These are phyloP conservation scores for Scrobipalpa costella DNA, from an alignment of 2,888 invertebrate species.

Conservation along the genomic window DNA sequence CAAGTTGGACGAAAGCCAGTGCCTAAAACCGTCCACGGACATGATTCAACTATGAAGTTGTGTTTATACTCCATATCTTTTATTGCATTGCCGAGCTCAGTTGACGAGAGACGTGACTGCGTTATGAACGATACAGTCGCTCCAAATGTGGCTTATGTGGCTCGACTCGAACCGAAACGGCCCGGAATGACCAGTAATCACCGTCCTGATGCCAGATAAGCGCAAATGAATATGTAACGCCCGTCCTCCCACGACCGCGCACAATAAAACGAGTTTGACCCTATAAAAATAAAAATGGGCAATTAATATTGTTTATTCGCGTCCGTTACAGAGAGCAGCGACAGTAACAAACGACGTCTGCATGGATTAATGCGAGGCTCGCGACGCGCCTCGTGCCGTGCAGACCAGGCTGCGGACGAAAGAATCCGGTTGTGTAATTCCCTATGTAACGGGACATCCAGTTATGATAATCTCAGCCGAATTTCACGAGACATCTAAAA, in stretches of 20 bases:
- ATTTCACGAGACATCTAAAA: conserved; percentile 66
- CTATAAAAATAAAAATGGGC: conserved; percentile 72
- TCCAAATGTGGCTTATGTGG: conserved; percentile 63
- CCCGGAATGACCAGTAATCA: conserved; percentile 68
- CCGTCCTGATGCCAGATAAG: conserved; percentile 72
- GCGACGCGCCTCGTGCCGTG: conserved; percentile 34
- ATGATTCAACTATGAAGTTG: conserved; percentile 59
- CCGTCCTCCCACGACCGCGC: conserved; percentile 69
- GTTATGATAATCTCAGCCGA: conserved; percentile 79
- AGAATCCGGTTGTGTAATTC: conserved; percentile 71
- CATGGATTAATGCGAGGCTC: conserved; percentile 56
- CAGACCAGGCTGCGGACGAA: conserved; percentile 27
- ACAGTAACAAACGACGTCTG: conserved; percentile 67
- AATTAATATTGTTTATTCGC: conserved; percentile 78
- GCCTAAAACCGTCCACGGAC: conserved; percentile 64
- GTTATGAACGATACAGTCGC: conserved; percentile 46
- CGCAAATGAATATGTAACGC: conserved; percentile 76
- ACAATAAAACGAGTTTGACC: conserved; percentile 67
- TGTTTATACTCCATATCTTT: conserved; percentile 57
- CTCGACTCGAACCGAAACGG: conserved; percentile 51
- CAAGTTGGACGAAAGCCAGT: conserved; percentile 69
- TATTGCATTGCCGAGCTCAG: conserved; percentile 52
- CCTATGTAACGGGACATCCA: conserved; percentile 77
- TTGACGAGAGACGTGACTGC: conserved; percentile 54
- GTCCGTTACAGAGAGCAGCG: conserved; percentile 70